Conservation (phyloP, 2,888 invertebrate species). For the Erebia aethiops region DNA sequence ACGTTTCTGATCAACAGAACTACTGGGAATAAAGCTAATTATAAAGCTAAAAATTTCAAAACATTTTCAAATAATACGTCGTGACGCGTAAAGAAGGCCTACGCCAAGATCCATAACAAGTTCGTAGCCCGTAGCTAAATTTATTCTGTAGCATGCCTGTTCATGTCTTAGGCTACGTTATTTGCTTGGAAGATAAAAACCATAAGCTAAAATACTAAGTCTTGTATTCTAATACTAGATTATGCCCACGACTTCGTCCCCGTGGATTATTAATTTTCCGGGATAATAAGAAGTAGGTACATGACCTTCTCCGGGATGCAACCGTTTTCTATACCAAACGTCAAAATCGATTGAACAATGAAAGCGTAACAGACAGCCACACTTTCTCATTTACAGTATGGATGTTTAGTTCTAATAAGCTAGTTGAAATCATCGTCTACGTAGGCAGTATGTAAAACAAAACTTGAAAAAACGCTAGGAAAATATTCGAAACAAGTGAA, state of each 20-base stretch:
- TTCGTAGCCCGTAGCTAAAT: background rate
- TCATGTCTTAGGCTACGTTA: background rate
- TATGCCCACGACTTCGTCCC: too few relatives aligned
- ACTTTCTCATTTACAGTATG: too few relatives aligned
- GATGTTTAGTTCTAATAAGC: background rate
- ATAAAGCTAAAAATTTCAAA: background rate
- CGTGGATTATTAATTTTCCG: too few relatives aligned
- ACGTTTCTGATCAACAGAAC: too few relatives aligned
- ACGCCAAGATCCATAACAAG: background rate
- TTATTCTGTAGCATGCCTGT: slow-evolving; percentile 8
- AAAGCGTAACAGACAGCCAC: too few relatives aligned
- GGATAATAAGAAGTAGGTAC: too few relatives aligned
- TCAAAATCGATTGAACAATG: too few relatives aligned
- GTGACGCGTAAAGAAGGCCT: background rate
- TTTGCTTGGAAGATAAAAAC: background rate
- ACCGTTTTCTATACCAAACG: too few relatives aligned
- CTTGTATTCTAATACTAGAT: background rate
- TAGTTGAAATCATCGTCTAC: background rate
- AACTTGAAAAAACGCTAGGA: background rate
- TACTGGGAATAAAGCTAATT: too few relatives aligned
- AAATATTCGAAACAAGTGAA: slow-evolving; percentile 13
- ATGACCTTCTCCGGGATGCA: too few relatives aligned
- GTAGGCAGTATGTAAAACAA: background rate
- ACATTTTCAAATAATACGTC: background rate
- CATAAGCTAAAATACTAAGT: too few relatives aligned